Percentiles rank a stretch among this genome's conserved stretches.
Evolutionary conservation across 2,888 invertebrate species (phyloP).

Genomic region (Melangyna quadrimaculata): DNA sequence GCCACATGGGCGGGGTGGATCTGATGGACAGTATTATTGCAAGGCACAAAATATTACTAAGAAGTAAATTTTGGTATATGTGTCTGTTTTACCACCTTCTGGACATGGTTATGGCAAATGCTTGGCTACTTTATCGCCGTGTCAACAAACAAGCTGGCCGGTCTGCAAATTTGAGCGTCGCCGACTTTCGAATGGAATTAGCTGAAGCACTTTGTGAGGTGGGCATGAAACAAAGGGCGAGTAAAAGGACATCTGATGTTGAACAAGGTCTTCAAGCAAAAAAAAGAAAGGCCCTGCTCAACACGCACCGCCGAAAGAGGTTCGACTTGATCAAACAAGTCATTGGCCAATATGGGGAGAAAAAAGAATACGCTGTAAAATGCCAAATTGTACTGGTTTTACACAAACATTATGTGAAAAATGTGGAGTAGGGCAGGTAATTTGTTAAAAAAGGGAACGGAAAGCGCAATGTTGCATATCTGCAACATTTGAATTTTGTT

Average conservation of each 20-base stretch:
- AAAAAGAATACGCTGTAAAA: slow-evolving; percentile 43
- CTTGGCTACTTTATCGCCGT: no score
- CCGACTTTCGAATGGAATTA: slow-evolving; percentile 14
- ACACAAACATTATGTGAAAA: slow-evolving; percentile 30
- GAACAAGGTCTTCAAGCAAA: slow-evolving; percentile 72
- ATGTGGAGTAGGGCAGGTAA: background rate
- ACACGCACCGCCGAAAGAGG: slow-evolving; percentile 40
- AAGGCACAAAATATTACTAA: background rate
- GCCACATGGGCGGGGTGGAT: no score
- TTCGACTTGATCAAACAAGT: slow-evolving; percentile 48
- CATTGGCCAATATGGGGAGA: slow-evolving; percentile 40
- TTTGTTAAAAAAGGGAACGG: no score
- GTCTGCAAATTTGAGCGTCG: background rate
- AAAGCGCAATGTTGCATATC: no score
- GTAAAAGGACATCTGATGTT: slow-evolving; percentile 9
- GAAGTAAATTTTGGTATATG: background rate
- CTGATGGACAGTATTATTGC: background rate
- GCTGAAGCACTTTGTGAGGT: slow-evolving; percentile 22
- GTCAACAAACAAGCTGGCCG: no score
- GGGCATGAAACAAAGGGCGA: background rate
- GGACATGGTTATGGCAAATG: background rate
- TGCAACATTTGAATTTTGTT: no score
- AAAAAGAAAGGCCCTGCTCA: slow-evolving; percentile 51
- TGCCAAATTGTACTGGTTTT: slow-evolving; percentile 33
- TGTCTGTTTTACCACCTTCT: background rate